Evolutionary conservation across 2,888 invertebrate species (phyloP), one percentile per base, ranked within the genome.

Genomic region (Meiosimyza decipiens): DNA sequence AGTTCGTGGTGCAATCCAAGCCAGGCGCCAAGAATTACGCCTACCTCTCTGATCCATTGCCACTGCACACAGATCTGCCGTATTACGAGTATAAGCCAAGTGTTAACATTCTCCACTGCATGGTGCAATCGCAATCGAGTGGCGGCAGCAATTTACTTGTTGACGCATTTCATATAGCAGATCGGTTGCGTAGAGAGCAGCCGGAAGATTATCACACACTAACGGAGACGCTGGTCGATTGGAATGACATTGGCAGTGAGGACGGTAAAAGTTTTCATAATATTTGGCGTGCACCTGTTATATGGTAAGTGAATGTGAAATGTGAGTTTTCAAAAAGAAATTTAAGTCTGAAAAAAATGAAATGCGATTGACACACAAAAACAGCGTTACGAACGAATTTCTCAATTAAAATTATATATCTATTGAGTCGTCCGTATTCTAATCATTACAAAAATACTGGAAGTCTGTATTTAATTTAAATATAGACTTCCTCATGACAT

Each of bases 11-110:
- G 0, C 89, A 90, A 80, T 89, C 90, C 55, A 93, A 93, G 73
- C 87, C 89, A 5, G 91, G 91, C 55, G 92, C 94, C 1, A 91
- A 90, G 78, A 94, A 94, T 82, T 91, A 93, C 62, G 94, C 94
- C 0, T 94, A 94, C 80, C 88, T 92, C 50, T 90, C 91, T 1
- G 89, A 89, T 74, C 89, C 90, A 60, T 87, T 94, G 65, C 93
- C 92, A 74, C 88, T 94, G 80, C 94, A 94, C 81, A 92, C 92
- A 0, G 94, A 94, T 83, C 87, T 94, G 71, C 93, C 94, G 0
- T 94, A 94, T 82, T 93, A 94, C 80, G 90, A 92, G 77, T 92
- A 93, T 82, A 91, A 91, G 75, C 94, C 94, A 0, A 92, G 94
- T 77, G 91, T 90, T 0, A 93, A 93, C 83, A 85, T 93, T 78